A percentile compares a stretch with the other conserved stretches of the same genome.
Conservation (phyloP, 2,888 invertebrate genomes). For the Acanthosepion esculentum region DNA sequence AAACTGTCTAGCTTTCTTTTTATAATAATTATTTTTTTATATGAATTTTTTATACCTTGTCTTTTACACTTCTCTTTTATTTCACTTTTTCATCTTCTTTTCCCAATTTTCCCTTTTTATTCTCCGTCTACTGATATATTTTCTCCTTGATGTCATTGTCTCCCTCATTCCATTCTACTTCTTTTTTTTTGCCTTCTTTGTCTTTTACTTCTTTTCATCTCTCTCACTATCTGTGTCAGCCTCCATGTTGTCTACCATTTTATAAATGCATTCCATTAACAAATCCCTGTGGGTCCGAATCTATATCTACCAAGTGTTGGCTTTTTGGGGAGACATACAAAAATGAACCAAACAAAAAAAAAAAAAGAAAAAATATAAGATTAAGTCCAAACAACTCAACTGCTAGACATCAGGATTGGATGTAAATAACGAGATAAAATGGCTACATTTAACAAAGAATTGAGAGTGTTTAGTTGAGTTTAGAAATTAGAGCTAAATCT, state of each 20-base stretch:
- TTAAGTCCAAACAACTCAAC: background rate
- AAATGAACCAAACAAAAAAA: background rate
- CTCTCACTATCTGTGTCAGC: background rate
- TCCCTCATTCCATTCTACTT: background rate
- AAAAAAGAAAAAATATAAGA: background rate
- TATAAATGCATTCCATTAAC: slow-evolving; percentile 8
- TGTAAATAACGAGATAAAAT: background rate
- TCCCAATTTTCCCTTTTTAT: background rate
- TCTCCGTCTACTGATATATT: no score
- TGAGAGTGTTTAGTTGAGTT: background rate
- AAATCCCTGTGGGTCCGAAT: background rate
- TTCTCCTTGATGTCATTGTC: no score
- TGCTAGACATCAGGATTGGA: background rate
- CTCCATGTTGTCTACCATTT: background rate
- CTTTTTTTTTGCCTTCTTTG: background rate
- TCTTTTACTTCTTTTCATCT: background rate
- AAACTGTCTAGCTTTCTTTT: no score
- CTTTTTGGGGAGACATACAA: background rate
- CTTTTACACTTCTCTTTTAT: background rate
- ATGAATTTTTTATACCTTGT: background rate
- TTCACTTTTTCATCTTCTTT: background rate
- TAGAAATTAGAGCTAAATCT: background rate
- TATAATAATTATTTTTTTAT: no score
- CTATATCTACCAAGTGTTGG: background rate
- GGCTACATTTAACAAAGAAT: background rate